Percentiles rank a stretch among this genome's conserved stretches.
These are phyloP conservation scores for Thamnophis sirtalis DNA, from an alignment of 2,113 vertebrate species.

Conservation along the genomic window DNA sequence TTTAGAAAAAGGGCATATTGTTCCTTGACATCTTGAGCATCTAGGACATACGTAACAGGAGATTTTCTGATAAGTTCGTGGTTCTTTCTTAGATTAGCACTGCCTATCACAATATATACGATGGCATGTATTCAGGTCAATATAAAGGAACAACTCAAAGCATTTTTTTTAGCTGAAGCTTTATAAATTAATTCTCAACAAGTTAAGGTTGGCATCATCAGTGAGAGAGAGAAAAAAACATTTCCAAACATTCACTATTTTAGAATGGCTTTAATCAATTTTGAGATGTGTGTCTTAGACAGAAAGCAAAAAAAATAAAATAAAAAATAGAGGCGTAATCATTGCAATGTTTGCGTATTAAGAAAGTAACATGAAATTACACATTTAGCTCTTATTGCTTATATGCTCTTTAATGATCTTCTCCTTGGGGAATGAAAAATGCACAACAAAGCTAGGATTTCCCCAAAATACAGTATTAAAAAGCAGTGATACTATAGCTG, in stretches of 20 bases:
- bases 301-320: slow-evolving; percentile 27
- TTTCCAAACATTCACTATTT: slow-evolving; percentile 16
- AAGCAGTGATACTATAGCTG: not conserved
- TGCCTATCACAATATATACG: not conserved
- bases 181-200: slow-evolving; percentile 14
- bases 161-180: slow-evolving; percentile 19
- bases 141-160: slow-evolving; percentile 5
- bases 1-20: not conserved
- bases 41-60: not conserved
- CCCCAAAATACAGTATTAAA: not conserved
- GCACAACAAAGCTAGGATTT: not conserved
- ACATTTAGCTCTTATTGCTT: slow-evolving; percentile 24
- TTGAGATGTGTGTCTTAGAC: not conserved
- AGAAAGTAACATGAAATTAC: slow-evolving; percentile 19
- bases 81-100: not conserved
- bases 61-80: not conserved
- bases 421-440: not conserved
- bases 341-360: slow-evolving; percentile 39
- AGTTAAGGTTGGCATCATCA: not conserved
- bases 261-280: slow-evolving; percentile 27
- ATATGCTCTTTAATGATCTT: slow-evolving; percentile 6
- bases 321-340: slow-evolving; percentile 7
- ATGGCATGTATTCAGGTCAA: slow-evolving; percentile 9
- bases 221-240: not conserved
- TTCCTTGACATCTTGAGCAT: not conserved